Percentiles rank a stretch among this genome's conserved stretches.
Evolutionary conservation across 2,113 vertebrate genomes (phyloP).

Genomic region (Oriolus oriolus): DNA sequence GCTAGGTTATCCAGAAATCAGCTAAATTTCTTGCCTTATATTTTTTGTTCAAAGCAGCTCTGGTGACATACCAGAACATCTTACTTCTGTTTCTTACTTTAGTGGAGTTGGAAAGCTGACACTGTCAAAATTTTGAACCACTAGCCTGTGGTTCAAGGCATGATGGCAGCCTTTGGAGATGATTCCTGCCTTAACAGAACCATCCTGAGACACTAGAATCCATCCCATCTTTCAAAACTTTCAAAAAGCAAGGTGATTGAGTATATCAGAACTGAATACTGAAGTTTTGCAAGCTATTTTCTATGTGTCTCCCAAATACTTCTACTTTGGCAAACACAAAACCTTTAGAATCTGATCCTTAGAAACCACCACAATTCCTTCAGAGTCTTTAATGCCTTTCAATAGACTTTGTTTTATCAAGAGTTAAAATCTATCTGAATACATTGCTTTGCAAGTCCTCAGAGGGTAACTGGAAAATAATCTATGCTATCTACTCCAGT

Average conservation of each 20-base stretch:
- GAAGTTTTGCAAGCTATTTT: neutral
- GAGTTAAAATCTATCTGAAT: neutral
- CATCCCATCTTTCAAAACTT: neutral
- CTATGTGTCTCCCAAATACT: neutral
- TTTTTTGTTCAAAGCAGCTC: neutral
- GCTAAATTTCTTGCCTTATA: neutral
- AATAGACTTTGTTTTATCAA: neutral
- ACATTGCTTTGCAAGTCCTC: neutral
- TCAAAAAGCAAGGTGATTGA: neutral
- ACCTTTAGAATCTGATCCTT: neutral
- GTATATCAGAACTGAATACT: neutral
- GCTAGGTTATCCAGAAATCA: neutral
- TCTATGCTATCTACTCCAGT: neutral
- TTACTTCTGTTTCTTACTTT: neutral
- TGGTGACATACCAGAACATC: neutral
- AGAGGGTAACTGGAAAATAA: neutral
- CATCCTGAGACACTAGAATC: neutral
- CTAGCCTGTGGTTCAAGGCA: neutral
- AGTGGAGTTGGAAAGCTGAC: neutral
- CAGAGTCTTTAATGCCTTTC: neutral
- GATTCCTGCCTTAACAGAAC: neutral
- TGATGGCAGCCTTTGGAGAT: neutral
- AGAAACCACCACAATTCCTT: neutral
- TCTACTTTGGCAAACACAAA: neutral
- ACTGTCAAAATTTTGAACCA: neutral